phyloP scores from a whole-genome alignment of 2,888 invertebrate species.

The Agrochola macilenta region DNA sequence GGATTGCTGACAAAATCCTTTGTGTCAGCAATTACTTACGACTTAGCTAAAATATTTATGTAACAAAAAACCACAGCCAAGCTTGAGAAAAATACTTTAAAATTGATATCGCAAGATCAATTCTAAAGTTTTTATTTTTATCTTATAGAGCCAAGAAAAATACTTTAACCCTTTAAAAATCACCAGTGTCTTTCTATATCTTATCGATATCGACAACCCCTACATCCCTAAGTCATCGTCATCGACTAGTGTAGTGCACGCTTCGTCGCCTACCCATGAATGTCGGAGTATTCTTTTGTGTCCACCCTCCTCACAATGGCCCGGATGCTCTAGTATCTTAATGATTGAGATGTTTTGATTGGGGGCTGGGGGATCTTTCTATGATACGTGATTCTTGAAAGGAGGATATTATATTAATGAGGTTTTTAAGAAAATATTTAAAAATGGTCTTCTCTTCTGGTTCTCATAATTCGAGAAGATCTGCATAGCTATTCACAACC shows the following conservation, averaged over 20 bases:
- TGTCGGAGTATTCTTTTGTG: slow-evolving; percentile 86
- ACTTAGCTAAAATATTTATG: neutral
- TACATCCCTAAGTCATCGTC: slow-evolving; percentile 82
- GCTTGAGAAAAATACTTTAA: no score
- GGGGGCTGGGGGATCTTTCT: slow-evolving; percentile 32
- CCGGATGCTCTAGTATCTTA: slow-evolving; percentile 59
- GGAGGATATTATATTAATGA: slow-evolving; percentile 23
- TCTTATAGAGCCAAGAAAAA: neutral
- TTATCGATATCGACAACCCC: slow-evolving; percentile 36
- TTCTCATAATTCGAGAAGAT: neutral
- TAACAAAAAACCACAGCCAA: neutral
- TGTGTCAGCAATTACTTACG: neutral
- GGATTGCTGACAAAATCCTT: no score
- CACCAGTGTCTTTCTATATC: neutral
- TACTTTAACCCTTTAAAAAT: neutral
- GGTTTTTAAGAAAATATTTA: neutral
- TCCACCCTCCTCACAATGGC: slow-evolving; percentile 69
- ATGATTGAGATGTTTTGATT: slow-evolving; percentile 68
- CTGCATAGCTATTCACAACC: neutral
- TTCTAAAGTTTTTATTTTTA: no score
- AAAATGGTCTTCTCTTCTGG: neutral
- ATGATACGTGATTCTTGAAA: slow-evolving; percentile 36
- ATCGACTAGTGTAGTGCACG: slow-evolving; percentile 88
- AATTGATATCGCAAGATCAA: no score
- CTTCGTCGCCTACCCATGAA: slow-evolving; percentile 88